A percentile compares a stretch with the other conserved stretches of the same genome.
These are phyloP conservation scores for Loripinus fragilis DNA, from an alignment of 2,888 invertebrate species.

Conservation along the genomic window DNA sequence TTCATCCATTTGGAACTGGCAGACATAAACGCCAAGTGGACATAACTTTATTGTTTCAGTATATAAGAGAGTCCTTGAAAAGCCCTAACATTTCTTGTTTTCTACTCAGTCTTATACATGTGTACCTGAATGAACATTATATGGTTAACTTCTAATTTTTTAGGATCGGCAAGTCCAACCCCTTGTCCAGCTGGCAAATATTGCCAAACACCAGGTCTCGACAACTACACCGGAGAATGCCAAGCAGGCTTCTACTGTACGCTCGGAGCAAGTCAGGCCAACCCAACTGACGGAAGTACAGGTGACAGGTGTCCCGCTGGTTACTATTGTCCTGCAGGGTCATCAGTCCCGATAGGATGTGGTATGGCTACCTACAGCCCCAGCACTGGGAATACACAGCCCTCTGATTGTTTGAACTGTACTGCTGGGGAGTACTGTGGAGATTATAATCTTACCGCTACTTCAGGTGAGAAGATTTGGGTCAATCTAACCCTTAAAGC, in stretches of 20 bases:
- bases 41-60: too few species aligned
- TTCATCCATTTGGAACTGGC: too few species aligned
- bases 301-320: constrained; percentile 77
- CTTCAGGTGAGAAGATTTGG: constrained; percentile 61
- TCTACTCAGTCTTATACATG: too few species aligned
- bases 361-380: constrained; percentile 76
- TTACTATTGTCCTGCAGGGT: constrained; percentile 72
- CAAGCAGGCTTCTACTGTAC: constrained; percentile 79
- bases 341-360: constrained; percentile 70
- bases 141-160: too few species aligned
- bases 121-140: too few species aligned
- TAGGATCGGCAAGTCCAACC: constrained; percentile 75
- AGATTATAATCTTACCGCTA: constrained; percentile 73
- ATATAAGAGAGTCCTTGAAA: too few species aligned
- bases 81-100: too few species aligned
- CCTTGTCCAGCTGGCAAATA: constrained; percentile 79
- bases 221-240: constrained; percentile 76
- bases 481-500: too few species aligned
- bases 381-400: constrained; percentile 64
- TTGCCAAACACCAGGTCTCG: constrained; percentile 75
- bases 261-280: constrained; percentile 58
- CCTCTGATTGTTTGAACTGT: constrained; percentile 72
- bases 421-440: constrained; percentile 76
- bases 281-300: constrained; percentile 72
- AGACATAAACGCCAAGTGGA: too few species aligned